Evolutionary conservation across 2,797 vertebrate genomes (phyloP), one percentile per base, ranked within the genome.

Genomic region (Clangula hyemalis): DNA sequence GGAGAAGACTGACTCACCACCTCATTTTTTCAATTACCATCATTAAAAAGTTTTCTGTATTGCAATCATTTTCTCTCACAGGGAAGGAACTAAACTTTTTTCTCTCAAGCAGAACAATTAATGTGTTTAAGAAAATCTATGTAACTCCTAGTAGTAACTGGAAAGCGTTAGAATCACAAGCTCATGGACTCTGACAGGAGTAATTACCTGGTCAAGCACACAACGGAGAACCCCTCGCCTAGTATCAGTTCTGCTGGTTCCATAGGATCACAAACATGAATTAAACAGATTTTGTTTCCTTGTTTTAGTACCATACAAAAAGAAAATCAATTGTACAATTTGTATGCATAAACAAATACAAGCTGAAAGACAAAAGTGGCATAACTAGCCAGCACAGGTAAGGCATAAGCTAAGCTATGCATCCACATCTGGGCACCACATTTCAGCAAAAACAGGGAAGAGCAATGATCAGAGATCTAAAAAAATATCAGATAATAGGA

Each of bases 91-190:
- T 41, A 72, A 80, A 87, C 5, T 89, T 83, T 17, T 45, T 83
- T 88, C 51, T 94, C 79, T 80, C 61, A 81, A 75, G 58, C 38
- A 88, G 73, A 91, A 75, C 24, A 65, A 75, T 83, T 88, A 93
- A 77, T 30, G 22, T 2, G 3, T 66, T 88, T 86, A 47, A 70
- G 39, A 86, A 78, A 88, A 82, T 30, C 36, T 68, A 27, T 19
- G 7, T 19, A 89, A 90, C 34, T 89, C 84, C 47, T 68, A 73
- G 56, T 1, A 90, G 60, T 30, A 95, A 73, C 32, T 74, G 62
- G 24, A 49, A 94, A 79, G 43, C 6, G 5, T 79, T 94, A 28
- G 11, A 39, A 56, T 24, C 43, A 43, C 16, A 66, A 61, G n/a
- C 79, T 85, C 8, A 1, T 36, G 61, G 49, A 24, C 18, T 51